These are phyloP conservation scores for Diprion similis DNA, from an alignment of 1,140 invertebrate species.

Conservation along the genomic window DNA sequence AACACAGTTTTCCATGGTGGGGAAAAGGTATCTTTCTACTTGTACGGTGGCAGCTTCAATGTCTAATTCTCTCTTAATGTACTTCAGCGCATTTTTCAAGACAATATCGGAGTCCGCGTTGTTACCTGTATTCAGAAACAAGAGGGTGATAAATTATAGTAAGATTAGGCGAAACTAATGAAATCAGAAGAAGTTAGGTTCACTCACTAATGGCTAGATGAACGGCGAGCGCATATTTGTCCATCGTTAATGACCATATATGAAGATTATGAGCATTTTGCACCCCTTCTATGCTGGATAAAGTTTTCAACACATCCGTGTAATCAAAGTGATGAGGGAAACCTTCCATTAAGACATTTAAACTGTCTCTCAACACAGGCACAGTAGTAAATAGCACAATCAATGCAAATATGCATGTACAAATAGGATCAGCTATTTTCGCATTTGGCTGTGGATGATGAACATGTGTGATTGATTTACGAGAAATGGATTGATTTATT, in stretches of 20 bases:
- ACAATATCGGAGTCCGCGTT: constrained; percentile 60
- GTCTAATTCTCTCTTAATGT: constrained; percentile 63
- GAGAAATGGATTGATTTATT: neutral
- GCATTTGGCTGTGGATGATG: constrained; percentile 68
- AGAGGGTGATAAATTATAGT: constrained; percentile 20
- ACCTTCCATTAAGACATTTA: constrained; percentile 81
- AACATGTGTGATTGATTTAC: neutral
- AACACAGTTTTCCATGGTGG: constrained; percentile 54
- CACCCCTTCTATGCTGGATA: constrained; percentile 71
- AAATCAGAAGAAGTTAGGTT: neutral
- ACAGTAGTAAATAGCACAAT: constrained; percentile 84
- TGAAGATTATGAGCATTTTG: constrained; percentile 80
- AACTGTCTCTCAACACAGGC: constrained; percentile 76
- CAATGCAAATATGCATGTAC: constrained; percentile 87
- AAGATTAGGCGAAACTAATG: constrained; percentile 16
- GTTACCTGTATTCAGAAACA: constrained; percentile 54
- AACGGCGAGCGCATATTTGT: constrained; percentile 73
- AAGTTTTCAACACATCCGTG: constrained; percentile 57
- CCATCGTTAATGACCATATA: constrained; percentile 81
- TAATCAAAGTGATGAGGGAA: constrained; percentile 70
- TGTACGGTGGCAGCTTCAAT: constrained; percentile 71
- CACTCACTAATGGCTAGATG: constrained; percentile 78
- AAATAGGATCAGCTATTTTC: constrained; percentile 86
- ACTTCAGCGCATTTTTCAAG: constrained; percentile 61
- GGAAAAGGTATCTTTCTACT: constrained; percentile 63